Evolutionary conservation across 2,888 invertebrate genomes (phyloP), one percentile per base, ranked within the genome.

Genomic region (Drosophila gaucha): DNA sequence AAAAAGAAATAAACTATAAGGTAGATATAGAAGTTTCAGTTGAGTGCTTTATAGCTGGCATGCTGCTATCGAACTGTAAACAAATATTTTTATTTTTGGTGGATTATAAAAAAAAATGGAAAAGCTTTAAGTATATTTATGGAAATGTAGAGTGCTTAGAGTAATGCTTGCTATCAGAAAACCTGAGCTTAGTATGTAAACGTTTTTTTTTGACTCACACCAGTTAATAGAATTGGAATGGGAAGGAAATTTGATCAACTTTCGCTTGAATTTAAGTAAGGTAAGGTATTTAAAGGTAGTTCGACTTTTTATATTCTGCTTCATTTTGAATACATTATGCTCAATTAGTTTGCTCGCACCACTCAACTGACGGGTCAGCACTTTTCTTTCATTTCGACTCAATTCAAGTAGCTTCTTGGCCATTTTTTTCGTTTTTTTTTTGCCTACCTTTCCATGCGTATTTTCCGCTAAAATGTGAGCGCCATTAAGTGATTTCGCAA

Each of bases 401-500:
- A 74, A 69, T 60, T 75, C 62, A 44, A 64, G 71, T 55, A 73
- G 70, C 52, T 35, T 60, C 16, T 43, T 57, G n/a, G 22, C 49
- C 59, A 52, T n/a, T 44, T 56, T 58, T 14, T 46, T 55, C 38
- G n/a, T 28, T 9, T 12, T 2, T 22, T 28, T 18, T 24, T 10
- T 3, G 6, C 2, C 16, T 20, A 18, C 20, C 28, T 38, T n/a
- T 10, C 14, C 18, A 20, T 6, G 12, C 26, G 35, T n/a, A 54
- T 12, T 38, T 38, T 18, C 22, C 49, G 44, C 38, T 38, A 38
- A 74, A 64, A 65, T 65, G 59, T 33, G 68, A 28, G 47, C 50
- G 50, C 59, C 71, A 80, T 80, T 78, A 74, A 78, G 50, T 80
- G 78, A 84, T 80, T 78, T 80, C n/a, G 62, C 64, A 44, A 38